Evolutionary conservation across 2,888 invertebrate species (phyloP), one percentile per base, ranked within the genome.

Genomic region (Ectobius pallidus): DNA sequence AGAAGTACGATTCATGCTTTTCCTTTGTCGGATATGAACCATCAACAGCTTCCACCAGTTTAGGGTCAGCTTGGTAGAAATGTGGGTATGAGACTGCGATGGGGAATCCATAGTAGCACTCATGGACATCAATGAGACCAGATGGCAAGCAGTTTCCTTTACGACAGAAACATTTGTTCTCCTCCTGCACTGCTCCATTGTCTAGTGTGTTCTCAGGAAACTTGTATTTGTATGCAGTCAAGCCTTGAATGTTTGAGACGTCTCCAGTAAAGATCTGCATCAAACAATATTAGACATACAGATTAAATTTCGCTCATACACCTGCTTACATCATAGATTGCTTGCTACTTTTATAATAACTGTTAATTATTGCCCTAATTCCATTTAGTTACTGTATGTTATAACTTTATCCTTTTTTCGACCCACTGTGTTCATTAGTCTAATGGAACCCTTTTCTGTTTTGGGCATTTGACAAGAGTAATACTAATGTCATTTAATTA

Each of bases 51-150:
- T 87, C 85, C 74, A 87, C 82, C 1, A 94, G 83, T 0, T 86
- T 81, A 0, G 88, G 87, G 76, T 93, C 92, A 0, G 90, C 89
- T 75, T 92, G 88, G 81, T 92, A 90, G 82, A 94, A 96, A 81
- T 96, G 96, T 0, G 96, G 96, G 82, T 92, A 94, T 49, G 95
- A 95, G 6, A 95, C 84, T 0, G 94, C 92, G 58, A 96, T 94
- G 0, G 96, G 96, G 81, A 95, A 95, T 0, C 87, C 95, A 79
- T 95, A 95, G 83, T 95, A 95, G 79, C 96, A 96, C 69, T 91
- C 91, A 0, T 91, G 89, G 44, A 96, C 94, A 80, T 96, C 95
- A 30, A 94, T 86, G 2, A 95, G 82, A 6, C 96, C 96, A 42
- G 86, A 82, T 2, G 90, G 90, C 18, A 94, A 85, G 79, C 95